Conservation (phyloP, 2,888 invertebrate species). For the Hyppa rectilinea region DNA sequence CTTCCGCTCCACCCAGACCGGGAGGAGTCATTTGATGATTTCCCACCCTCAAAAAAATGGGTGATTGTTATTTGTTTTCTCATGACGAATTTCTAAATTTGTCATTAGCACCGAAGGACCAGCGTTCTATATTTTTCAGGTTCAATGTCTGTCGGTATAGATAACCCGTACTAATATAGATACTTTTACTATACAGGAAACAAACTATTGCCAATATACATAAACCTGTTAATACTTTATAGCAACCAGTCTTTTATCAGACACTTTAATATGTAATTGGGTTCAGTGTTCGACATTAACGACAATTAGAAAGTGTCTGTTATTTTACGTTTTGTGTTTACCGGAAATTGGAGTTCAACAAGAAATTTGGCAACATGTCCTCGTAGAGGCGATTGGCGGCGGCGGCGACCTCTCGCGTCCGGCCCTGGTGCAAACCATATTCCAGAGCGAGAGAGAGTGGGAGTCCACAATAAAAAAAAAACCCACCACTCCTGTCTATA, state of each 20-base stretch:
- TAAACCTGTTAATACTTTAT: slow-evolving; percentile 26
- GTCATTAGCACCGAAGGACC: neutral
- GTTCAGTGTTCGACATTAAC: slow-evolving; percentile 48
- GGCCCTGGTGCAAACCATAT: too few species aligned
- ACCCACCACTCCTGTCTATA: too few species aligned
- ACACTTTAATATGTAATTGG: slow-evolving; percentile 57
- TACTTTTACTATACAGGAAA: slow-evolving; percentile 21
- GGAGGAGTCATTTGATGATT: too few species aligned
- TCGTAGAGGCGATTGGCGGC: too few species aligned
- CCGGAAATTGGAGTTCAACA: slow-evolving; percentile 12
- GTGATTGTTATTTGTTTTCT: too few species aligned
- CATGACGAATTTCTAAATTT: too few species aligned
- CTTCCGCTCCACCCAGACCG: too few species aligned
- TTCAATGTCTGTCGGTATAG: neutral
- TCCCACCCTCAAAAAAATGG: too few species aligned
- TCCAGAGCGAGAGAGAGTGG: too few species aligned
- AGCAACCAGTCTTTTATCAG: slow-evolving; percentile 63
- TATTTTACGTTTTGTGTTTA: slow-evolving; percentile 18
- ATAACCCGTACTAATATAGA: neutral
- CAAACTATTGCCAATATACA: slow-evolving; percentile 19
- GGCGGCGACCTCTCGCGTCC: too few species aligned
- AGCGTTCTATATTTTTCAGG: neutral
- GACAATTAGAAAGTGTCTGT: slow-evolving; percentile 47
- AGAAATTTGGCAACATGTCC: too few species aligned
- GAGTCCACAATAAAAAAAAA: too few species aligned